These are phyloP conservation scores for Xiphophorus maculatus DNA, from an alignment of 2,113 vertebrate genomes.

Conservation along the genomic window DNA sequence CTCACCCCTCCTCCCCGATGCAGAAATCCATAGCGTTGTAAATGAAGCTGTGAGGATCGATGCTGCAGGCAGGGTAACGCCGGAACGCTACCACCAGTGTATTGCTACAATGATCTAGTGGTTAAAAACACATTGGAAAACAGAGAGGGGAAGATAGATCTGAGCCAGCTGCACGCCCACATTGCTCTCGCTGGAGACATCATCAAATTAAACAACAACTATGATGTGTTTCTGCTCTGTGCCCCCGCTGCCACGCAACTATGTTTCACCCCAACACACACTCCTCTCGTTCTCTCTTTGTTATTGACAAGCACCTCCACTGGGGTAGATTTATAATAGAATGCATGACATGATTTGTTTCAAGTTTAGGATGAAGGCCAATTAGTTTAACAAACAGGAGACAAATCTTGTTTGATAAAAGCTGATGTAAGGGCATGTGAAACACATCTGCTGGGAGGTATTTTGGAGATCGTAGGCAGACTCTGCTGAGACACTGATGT, in stretches of 20 bases:
- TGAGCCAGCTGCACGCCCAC: constrained; percentile 72
- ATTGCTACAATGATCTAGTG: constrained; percentile 79
- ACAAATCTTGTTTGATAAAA: constrained; percentile 75
- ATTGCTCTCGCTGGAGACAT: constrained; percentile 70
- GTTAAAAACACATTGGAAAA: constrained; percentile 78
- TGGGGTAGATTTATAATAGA: constrained; percentile 68
- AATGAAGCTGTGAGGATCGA: constrained; percentile 76
- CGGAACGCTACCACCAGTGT: constrained; percentile 68
- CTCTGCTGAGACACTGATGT: constrained; percentile 9
- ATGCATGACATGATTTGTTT: constrained; percentile 73
- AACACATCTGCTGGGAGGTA: constrained; percentile 58
- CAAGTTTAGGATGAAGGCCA: constrained; percentile 70
- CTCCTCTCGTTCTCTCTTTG: constrained; percentile 22
- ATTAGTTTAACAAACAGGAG: constrained; percentile 75
- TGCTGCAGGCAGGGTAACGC: constrained; percentile 71
- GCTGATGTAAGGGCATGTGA: constrained; percentile 68
- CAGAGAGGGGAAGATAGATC: constrained; percentile 67
- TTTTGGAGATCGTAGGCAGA: constrained; percentile 37
- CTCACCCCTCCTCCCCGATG: constrained; percentile 66
- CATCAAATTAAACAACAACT: constrained; percentile 78
- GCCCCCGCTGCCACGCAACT: constrained; percentile 50
- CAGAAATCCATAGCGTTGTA: constrained; percentile 76
- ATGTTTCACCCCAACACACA: constrained; percentile 43
- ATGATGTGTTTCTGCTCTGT: constrained; percentile 73
- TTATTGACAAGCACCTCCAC: constrained; percentile 70